phyloP scores from a whole-genome alignment of 2,797 vertebrate genomes.

The Tragelaphus oryx region DNA sequence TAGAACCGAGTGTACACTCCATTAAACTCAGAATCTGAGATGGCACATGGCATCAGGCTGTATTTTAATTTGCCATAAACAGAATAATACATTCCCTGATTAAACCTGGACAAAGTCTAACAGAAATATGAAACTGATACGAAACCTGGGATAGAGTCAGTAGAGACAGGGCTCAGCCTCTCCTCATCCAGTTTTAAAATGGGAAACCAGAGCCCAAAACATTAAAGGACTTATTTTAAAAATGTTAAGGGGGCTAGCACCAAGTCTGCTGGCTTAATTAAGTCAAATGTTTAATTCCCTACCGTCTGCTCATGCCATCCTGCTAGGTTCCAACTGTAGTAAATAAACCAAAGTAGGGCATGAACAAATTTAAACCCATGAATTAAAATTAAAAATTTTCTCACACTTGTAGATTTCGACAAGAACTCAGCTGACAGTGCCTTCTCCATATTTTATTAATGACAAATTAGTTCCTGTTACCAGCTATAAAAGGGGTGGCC shows the following conservation, averaged over 20 bases:
- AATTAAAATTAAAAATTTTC: background rate
- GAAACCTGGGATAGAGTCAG: background rate
- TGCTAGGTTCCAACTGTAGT: background rate
- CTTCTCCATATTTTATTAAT: background rate
- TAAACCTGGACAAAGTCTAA: background rate
- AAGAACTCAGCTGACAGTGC: background rate
- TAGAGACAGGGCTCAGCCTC: background rate
- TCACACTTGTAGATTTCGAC: background rate
- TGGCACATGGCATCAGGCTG: background rate
- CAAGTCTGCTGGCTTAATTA: background rate
- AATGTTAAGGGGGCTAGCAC: too few relatives aligned
- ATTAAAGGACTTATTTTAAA: background rate
- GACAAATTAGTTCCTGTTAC: background rate
- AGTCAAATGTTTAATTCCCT: background rate
- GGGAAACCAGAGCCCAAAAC: background rate
- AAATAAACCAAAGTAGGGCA: background rate
- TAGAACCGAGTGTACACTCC: background rate
- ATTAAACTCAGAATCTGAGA: background rate
- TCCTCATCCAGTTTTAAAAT: background rate
- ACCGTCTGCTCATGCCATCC: too few relatives aligned
- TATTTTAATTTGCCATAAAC: background rate
- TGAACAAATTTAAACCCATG: background rate
- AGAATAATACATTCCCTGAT: background rate
- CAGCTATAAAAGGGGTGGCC: background rate
- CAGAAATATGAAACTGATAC: background rate